These are phyloP conservation scores for Villa cingulata DNA, from an alignment of 2,888 invertebrate genomes.

Conservation along the genomic window DNA sequence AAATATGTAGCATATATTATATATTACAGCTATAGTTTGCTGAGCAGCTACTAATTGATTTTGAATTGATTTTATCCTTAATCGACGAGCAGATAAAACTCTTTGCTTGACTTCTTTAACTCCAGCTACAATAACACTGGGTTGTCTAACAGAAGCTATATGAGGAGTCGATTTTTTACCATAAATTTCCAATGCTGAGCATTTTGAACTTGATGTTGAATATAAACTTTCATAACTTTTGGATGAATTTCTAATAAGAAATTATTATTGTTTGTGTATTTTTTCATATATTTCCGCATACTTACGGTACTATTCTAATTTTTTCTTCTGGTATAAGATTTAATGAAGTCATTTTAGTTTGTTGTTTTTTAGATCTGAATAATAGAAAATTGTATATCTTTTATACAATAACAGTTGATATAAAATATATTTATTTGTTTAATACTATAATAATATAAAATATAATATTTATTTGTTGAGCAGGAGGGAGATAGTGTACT, in stretches of 20 bases:
- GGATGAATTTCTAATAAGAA: conserved; percentile 21
- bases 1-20: neutral
- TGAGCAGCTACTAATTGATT: conserved; percentile 69
- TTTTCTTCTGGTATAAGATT: conserved; percentile 41
- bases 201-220: conserved; percentile 31
- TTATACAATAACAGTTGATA: no score
- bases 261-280: neutral
- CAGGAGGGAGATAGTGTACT: no score
- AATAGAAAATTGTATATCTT: no score
- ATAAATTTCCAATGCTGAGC: conserved; percentile 26
- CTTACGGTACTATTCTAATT: conserved; percentile 32
- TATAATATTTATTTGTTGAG: no score
- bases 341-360: conserved; percentile 37
- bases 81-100: conserved; percentile 61
- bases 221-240: conserved; percentile 38
- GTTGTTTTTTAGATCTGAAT: neutral
- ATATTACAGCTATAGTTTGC: conserved; percentile 55
- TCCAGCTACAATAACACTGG: conserved; percentile 22
- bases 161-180: conserved; percentile 16
- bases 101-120: conserved; percentile 42
- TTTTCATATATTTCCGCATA: conserved; percentile 5
- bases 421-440: no score
- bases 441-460: no score
- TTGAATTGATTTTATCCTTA: conserved; percentile 61
- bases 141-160: conserved; percentile 21